Conservation (phyloP, 1,140 invertebrate genomes). For the Achroia grisella region DNA sequence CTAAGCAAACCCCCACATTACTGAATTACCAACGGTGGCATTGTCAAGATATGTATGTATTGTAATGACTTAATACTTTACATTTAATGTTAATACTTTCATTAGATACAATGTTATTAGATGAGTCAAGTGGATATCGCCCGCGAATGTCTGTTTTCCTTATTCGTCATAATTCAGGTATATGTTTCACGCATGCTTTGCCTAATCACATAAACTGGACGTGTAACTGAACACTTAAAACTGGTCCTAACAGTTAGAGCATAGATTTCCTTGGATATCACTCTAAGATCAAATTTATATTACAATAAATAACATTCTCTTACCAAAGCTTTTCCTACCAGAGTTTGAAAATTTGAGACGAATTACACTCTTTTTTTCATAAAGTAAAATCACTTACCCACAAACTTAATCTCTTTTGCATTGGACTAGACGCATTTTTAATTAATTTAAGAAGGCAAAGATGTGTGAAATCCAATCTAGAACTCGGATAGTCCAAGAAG, state of each 20-base stretch:
- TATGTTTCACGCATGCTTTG: slow-evolving; percentile 65
- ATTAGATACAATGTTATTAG: neutral
- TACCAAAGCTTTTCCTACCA: slow-evolving; percentile 36
- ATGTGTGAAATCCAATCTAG: slow-evolving; percentile 62
- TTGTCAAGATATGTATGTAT: slow-evolving; percentile 24
- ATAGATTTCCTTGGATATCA: slow-evolving; percentile 23
- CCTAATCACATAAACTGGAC: slow-evolving; percentile 68
- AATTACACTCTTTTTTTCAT: slow-evolving; percentile 30
- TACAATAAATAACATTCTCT: slow-evolving; percentile 36
- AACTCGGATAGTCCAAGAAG: slow-evolving; percentile 30
- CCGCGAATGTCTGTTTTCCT: slow-evolving; percentile 10
- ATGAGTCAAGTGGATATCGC: neutral
- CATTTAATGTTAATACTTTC: too few relatives aligned
- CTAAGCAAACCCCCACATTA: slow-evolving; percentile 5
- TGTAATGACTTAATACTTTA: slow-evolving; percentile 12
- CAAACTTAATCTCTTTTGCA: slow-evolving; percentile 68
- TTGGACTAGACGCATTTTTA: slow-evolving; percentile 69
- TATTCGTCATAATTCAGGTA: slow-evolving; percentile 39
- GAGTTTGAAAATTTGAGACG: slow-evolving; percentile 31
- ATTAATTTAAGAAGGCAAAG: slow-evolving; percentile 70
- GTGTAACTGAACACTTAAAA: slow-evolving; percentile 67
- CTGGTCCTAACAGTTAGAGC: slow-evolving; percentile 55
- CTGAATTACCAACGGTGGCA: slow-evolving; percentile 20
- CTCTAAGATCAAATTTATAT: slow-evolving; percentile 31
- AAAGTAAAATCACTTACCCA: slow-evolving; percentile 56